Evolutionary conservation across 1,140 invertebrate species (phyloP).

Genomic region (Listronotus oregonensis): DNA sequence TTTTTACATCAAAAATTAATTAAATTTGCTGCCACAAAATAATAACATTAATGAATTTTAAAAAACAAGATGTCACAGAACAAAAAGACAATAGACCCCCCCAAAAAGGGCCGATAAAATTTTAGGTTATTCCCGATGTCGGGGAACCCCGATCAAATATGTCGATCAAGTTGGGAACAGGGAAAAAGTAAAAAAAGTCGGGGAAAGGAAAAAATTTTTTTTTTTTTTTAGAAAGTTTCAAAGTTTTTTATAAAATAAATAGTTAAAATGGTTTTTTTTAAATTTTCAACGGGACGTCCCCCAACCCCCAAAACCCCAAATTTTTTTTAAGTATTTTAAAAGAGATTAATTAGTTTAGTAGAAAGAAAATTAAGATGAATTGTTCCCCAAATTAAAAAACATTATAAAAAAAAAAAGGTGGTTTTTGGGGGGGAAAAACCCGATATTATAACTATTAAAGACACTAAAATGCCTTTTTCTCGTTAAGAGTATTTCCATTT

Average conservation of each 20-base stretch:
- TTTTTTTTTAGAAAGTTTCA: constrained; percentile 10
- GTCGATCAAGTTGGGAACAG: constrained; percentile 11
- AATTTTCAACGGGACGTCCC: constrained; percentile 13
- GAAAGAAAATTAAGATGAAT: too few species aligned
- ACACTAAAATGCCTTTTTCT: too few species aligned
- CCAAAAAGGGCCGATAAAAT: constrained; percentile 14
- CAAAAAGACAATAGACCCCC: background rate
- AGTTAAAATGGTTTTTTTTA: constrained; percentile 1
- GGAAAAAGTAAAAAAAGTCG: constrained; percentile 15
- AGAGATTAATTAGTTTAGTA: background rate
- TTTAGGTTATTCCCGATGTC: constrained; percentile 21
- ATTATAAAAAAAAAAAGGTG: too few species aligned
- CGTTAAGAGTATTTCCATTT: too few species aligned
- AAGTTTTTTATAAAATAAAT: constrained; percentile 3
- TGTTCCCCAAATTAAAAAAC: too few species aligned
- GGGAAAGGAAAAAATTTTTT: constrained; percentile 8
- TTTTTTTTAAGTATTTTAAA: background rate
- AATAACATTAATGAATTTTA: background rate
- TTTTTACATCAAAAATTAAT: too few species aligned
- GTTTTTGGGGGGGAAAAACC: too few species aligned
- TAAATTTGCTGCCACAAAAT: too few species aligned
- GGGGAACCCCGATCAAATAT: constrained; percentile 14
- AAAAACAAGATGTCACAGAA: background rate
- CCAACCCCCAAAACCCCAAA: too few species aligned
- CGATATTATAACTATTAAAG: too few species aligned